These are phyloP conservation scores for Diarsia dahlii DNA, from an alignment of 2,888 invertebrate species.

Conservation along the genomic window DNA sequence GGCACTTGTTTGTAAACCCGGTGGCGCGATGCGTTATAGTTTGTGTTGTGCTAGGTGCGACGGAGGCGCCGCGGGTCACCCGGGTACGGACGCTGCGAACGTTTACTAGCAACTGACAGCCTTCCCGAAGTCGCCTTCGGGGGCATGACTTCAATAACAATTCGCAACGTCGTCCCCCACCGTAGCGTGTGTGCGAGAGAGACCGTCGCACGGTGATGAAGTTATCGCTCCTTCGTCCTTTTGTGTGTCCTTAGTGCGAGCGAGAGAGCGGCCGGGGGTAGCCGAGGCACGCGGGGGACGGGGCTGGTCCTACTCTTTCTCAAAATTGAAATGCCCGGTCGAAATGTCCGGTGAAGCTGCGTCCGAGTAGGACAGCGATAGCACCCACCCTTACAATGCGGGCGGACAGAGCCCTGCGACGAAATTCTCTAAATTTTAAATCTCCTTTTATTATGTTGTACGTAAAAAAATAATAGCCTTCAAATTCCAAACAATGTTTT, in stretches of 20 bases:
- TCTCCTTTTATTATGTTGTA: constrained; percentile 78
- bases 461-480: constrained; percentile 59
- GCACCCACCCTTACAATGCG: constrained; percentile 90
- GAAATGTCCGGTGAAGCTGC: constrained; percentile 91
- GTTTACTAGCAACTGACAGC: constrained; percentile 90
- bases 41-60: constrained; percentile 79
- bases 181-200: constrained; percentile 88
- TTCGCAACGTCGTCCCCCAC: constrained; percentile 91
- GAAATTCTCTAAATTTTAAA: constrained; percentile 89
- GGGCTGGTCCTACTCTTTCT: constrained; percentile 90
- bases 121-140: constrained; percentile 91
- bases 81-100: constrained; percentile 89
- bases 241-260: constrained; percentile 90
- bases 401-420: constrained; percentile 88
- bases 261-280: constrained; percentile 80
- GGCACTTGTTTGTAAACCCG: constrained; percentile 85
- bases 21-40: constrained; percentile 77
- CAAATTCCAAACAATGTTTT: constrained; percentile 51
- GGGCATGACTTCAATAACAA: constrained; percentile 91
- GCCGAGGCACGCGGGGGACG: constrained; percentile 79
- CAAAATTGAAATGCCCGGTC: constrained; percentile 92
- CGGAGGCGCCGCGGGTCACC: constrained; percentile 82
- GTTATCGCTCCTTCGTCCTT: constrained; percentile 91
- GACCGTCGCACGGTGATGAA: constrained; percentile 88
- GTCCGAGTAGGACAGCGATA: constrained; percentile 90